These are phyloP conservation scores for Holothuria scabra DNA, from an alignment of 53 echinoderm and acorn worm genomes.

Conservation along the genomic window DNA sequence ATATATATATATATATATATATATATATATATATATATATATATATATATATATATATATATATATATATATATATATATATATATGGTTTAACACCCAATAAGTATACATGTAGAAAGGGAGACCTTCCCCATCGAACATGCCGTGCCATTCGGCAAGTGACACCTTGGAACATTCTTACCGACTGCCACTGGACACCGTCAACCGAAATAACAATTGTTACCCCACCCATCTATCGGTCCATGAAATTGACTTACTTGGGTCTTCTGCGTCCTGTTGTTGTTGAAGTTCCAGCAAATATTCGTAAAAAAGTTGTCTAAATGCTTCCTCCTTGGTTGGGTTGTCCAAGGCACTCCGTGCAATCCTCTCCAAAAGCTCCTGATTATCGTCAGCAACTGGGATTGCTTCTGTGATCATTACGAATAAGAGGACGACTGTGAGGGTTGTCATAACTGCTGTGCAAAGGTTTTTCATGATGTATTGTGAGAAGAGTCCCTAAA, in stretches of 20 bases:
- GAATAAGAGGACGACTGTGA: slow-evolving; percentile 18
- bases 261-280: slow-evolving; percentile 2
- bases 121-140: too few relatives aligned
- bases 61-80: too few relatives aligned
- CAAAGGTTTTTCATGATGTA: slow-evolving; percentile 25
- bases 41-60: too few relatives aligned
- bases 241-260: background rate
- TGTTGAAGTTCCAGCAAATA: slow-evolving; percentile 19
- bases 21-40: too few relatives aligned
- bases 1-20: too few relatives aligned
- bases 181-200: too few relatives aligned
- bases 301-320: background rate
- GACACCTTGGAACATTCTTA: too few relatives aligned
- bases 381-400: slow-evolving; percentile 19
- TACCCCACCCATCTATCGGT: too few relatives aligned
- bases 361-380: slow-evolving; percentile 13
- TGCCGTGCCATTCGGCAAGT: too few relatives aligned
- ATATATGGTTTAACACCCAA: too few relatives aligned
- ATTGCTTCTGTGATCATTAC: background rate
- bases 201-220: too few relatives aligned
- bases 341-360: slow-evolving; percentile 34
- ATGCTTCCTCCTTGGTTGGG: slow-evolving; percentile 4
- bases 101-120: too few relatives aligned
- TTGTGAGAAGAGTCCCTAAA: background rate
- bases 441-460: background rate